Percentiles rank a stretch among this genome's conserved stretches.
Evolutionary conservation across 2,797 vertebrate species (phyloP).

Genomic region (Enteromius trimaculatus): DNA sequence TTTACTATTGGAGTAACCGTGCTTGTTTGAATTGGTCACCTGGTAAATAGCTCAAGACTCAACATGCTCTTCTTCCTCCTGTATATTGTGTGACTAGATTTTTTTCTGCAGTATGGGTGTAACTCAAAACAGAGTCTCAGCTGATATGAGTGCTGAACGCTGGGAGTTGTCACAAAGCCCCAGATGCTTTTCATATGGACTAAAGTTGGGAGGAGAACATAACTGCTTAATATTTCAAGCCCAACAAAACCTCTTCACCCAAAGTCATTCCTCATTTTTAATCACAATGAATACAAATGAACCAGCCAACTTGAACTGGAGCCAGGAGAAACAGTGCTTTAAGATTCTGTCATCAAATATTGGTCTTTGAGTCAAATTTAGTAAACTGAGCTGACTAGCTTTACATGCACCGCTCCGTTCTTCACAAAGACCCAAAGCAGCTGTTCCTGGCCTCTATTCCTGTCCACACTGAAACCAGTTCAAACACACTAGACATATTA

Average conservation of each 20-base stretch:
- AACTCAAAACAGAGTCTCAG: constrained; percentile 36
- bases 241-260: constrained; percentile 64
- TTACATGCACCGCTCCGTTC: neutral
- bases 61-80: neutral
- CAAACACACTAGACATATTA: constrained; percentile 44
- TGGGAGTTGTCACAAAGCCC: constrained; percentile 55
- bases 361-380: constrained; percentile 55
- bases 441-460: constrained; percentile 42
- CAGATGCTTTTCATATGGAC: constrained; percentile 57
- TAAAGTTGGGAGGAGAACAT: constrained; percentile 51
- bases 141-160: constrained; percentile 35
- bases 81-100: neutral
- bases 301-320: constrained; percentile 61
- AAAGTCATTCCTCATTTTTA: constrained; percentile 50
- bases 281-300: constrained; percentile 67
- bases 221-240: constrained; percentile 61
- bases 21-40: constrained; percentile 16
- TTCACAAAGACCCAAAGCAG: constrained; percentile 13
- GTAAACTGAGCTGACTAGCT: constrained; percentile 22
- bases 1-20: neutral
- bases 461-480: constrained; percentile 58
- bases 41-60: constrained; percentile 15
- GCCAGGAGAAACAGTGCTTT: constrained; percentile 73
- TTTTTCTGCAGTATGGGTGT: constrained; percentile 51
- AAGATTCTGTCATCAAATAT: constrained; percentile 69